Evolutionary conservation across 1,140 invertebrate species (phyloP).

Genomic region (Mycetomoellerius zeteki): DNA sequence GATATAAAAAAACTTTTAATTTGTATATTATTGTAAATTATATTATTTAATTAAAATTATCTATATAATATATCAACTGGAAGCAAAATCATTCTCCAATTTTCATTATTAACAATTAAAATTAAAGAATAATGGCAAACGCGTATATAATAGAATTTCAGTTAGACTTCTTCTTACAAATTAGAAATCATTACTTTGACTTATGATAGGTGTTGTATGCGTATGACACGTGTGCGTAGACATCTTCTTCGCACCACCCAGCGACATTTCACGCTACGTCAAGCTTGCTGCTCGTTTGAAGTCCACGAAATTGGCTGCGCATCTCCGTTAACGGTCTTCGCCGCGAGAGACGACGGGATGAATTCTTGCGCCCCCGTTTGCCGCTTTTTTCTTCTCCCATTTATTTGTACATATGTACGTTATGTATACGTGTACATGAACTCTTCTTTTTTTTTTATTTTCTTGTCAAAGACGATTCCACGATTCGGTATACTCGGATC

Average conservation of each 20-base stretch:
- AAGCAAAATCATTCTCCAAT: constrained; percentile 6
- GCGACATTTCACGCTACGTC: constrained; percentile 82
- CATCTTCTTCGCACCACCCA: constrained; percentile 59
- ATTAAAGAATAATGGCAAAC: not conserved
- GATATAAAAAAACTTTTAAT: not conserved
- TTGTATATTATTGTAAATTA: not conserved
- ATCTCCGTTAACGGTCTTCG: constrained; percentile 64
- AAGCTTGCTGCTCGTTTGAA: constrained; percentile 76
- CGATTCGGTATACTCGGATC: constrained; percentile 17
- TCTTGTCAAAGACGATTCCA: constrained; percentile 31
- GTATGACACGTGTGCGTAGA: constrained; percentile 38
- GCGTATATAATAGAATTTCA: not conserved
- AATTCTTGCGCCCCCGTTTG: constrained; percentile 62
- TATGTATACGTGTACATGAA: not conserved
- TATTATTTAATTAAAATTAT: not conserved
- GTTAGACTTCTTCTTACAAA: not conserved
- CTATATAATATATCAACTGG: not conserved
- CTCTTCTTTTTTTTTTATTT: constrained; percentile 42
- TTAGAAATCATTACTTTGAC: constrained; percentile 45
- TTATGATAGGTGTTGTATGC: constrained; percentile 21
- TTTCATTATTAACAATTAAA: constrained; percentile 4
- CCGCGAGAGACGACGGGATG: constrained; percentile 32
- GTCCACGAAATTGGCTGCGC: constrained; percentile 79
- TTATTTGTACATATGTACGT: not conserved
- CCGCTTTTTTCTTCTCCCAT: constrained; percentile 1